phyloP scores from a whole-genome alignment of 2,113 vertebrate species.

The Pelecanoides urinatrix region DNA sequence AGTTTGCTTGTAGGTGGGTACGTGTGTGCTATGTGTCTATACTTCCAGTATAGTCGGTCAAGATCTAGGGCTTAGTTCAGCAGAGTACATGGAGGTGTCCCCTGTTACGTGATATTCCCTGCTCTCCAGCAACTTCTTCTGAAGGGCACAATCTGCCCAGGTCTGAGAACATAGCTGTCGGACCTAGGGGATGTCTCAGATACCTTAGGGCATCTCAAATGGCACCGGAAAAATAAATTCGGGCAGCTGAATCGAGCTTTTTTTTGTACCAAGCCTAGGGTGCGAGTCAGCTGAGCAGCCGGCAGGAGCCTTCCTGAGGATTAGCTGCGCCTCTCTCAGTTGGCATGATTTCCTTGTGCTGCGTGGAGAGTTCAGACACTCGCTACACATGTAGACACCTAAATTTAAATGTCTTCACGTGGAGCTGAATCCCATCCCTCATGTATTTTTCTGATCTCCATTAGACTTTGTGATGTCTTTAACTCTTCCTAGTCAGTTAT shows the following conservation, averaged over 20 bases:
- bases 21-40: not conserved
- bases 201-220: conserved; percentile 20
- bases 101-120: not conserved
- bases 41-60: not conserved
- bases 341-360: not conserved
- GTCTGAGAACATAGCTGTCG: not conserved
- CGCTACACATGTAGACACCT: not conserved
- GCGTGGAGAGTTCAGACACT: not conserved
- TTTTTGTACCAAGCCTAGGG: not conserved
- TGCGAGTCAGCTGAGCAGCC: not conserved
- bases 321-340: not conserved
- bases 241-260: not conserved
- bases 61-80: not conserved
- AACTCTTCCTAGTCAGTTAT: not conserved
- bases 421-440: not conserved
- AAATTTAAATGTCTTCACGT: not conserved
- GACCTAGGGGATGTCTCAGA: not conserved
- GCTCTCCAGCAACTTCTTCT: not conserved
- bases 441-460: not conserved
- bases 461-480: not conserved
- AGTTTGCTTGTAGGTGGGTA: not conserved
- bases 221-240: not conserved
- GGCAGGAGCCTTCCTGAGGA: not conserved
- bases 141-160: not conserved
- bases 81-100: not conserved